Base-by-base conservation (phyloP, 2,888 invertebrate genomes). In the Brenthis ino region DNA sequence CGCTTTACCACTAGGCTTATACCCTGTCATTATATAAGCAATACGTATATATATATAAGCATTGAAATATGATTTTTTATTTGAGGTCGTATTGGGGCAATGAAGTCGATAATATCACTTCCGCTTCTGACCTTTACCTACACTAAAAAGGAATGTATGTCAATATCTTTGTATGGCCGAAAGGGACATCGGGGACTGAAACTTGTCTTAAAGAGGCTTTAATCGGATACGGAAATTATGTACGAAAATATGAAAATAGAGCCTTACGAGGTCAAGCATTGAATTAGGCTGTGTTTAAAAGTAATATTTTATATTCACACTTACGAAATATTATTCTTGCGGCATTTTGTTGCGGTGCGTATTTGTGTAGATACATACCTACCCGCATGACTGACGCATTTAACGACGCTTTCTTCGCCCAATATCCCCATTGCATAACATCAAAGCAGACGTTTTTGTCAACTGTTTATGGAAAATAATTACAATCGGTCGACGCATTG, bases 391-490 rank as follows among this genome's bases (percentile, higher is more conserved):
- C 70, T 72, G 74, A 70, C 76, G 74, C 70, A 72, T 75, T 73
- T 74, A 73, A 71, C 71, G 70, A 70, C 74, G 78, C 82, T 83
- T 82, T 83, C 83, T 82, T 82, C 76, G 77, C 77, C 77, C 81
- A 80, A 80, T 80, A 79, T 77, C 75, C 77, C 74, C 72, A 77
- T 84, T 84, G 75, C 77, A 73, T 79, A 83, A 82, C 43, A 6
- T 51, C 48, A 37, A 43, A 57, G 65, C 70, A 68, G 33, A 67
- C 24, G 47, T 28, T 48, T 50, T 54, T 47, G 48, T 48, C 28
- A 65, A 58, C 61, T 56, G 51, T 58, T 47, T 63, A 63, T 57
- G 64, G 74, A 64, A 64, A 63, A 68, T 70, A 43, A 63, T 65
- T n/a, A 5, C 2, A n/a, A 50, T 28, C 12, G 54, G 61, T 14